A percentile compares a stretch with the other conserved stretches of the same genome.
Evolutionary conservation across 2,797 vertebrate species (phyloP).

Genomic region (Sitta carolinensis): DNA sequence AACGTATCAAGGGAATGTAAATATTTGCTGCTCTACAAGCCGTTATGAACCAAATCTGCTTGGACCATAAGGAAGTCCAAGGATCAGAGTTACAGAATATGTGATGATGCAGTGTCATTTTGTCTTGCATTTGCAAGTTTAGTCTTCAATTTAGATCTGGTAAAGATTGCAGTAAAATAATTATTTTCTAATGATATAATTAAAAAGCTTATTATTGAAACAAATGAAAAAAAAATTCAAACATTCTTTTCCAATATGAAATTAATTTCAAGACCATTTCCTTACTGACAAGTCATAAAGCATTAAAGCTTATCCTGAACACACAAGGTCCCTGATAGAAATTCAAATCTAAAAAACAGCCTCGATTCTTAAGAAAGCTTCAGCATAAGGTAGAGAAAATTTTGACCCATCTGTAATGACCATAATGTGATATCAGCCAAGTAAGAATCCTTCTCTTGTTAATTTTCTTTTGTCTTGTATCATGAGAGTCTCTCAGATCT

Average conservation of each 20-base stretch:
- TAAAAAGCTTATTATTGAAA: background rate
- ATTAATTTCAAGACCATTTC: background rate
- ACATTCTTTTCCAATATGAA: background rate
- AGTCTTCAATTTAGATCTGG: background rate
- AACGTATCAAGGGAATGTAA: background rate
- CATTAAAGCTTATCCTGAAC: background rate
- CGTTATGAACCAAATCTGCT: background rate
- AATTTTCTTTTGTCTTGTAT: background rate
- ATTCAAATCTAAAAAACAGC: background rate
- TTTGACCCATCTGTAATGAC: background rate
- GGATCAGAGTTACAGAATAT: background rate
- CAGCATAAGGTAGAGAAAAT: background rate
- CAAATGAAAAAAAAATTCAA: background rate
- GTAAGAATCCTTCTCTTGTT: background rate
- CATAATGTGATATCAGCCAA: background rate
- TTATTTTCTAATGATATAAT: background rate
- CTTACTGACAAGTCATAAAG: background rate
- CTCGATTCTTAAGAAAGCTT: background rate
- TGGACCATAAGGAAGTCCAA: background rate
- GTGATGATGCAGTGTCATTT: background rate
- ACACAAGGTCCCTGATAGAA: background rate
- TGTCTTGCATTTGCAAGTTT: background rate
- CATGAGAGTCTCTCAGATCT: background rate
- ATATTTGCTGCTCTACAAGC: background rate
- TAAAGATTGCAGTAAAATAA: background rate